Base-by-base conservation (phyloP, 2,113 vertebrate species). In the Eretmodus cyanostictus region DNA sequence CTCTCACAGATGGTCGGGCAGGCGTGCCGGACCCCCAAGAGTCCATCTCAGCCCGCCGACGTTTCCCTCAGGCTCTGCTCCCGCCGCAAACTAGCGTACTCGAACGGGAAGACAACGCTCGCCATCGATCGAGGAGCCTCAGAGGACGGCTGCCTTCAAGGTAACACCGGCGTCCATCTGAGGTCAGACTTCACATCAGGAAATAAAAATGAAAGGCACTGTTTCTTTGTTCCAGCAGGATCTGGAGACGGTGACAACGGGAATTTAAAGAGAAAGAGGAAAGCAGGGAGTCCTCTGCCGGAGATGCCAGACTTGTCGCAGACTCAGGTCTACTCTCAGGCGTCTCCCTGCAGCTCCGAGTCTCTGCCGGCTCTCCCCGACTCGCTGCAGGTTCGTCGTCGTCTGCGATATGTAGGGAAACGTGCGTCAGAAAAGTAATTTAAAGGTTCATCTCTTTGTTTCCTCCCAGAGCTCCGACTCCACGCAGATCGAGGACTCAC, bases 251-350 rank as follows among this genome's bases (percentile, higher is more conserved):
- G 78, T 9, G 22, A 42, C 2, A 49, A 47, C 40, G 3, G 40
- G 53, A 53, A 2, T 29, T 90, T 71, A 36, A 90, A 87, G 80
- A 40, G 45, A 34, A 92, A 82, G 31, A 89, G 22, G 9, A 83
- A 83, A 55, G 85, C 80, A 2, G 86, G 24, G n/a, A 91, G 86
- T 89, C 88, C 94, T 49, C 91, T 94, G 40, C 81, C 10, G 34
- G 92, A 94, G 71, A 93, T 92, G 93, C 89, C 94, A 0, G 92
- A 93, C 54, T 61, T 93, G 71, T 93, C 94, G 3, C 92, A 91
- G 82, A 71, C 86, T 84, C 87, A 78, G 5, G 51, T 88, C 71
- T 47, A 8, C 34, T 90, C 91, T 24, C 91, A 91, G 87, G 51
- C 29, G 4, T 93, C 92, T 10, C 34, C 86, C 2, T 36, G 61